Percentiles rank a stretch among this genome's conserved stretches.
Conservation (phyloP, 2,888 invertebrate species). For the Ceraclea dissimilis region DNA sequence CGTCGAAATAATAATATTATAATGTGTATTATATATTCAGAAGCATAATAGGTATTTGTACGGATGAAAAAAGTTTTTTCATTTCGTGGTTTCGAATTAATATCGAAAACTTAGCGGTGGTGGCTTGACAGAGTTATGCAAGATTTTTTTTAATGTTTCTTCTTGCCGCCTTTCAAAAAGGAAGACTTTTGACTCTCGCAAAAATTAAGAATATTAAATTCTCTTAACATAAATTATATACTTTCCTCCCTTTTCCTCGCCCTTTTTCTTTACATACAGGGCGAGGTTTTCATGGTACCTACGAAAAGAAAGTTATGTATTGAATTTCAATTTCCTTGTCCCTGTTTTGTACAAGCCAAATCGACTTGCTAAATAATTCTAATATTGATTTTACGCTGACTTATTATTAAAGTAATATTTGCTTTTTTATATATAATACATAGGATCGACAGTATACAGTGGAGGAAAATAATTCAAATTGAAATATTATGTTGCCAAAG, state of each 20-base stretch:
- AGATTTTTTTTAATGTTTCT: conserved; percentile 3
- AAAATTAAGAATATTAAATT: background rate
- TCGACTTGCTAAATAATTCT: no score
- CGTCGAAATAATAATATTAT: background rate
- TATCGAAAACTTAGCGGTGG: conserved; percentile 1
- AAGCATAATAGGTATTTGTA: conserved; percentile 6
- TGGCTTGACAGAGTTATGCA: conserved; percentile 2
- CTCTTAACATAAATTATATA: conserved; percentile 4
- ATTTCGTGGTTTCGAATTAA: conserved; percentile 4
- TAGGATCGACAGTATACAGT: no score
- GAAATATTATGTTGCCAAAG: no score
- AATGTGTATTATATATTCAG: conserved; percentile 1
- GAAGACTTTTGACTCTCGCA: background rate
- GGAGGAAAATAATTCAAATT: no score
- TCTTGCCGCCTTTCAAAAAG: background rate
- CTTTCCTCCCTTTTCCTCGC: background rate
- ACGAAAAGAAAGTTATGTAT: background rate
- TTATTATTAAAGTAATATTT: no score
- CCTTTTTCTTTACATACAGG: background rate
- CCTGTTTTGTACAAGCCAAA: background rate
- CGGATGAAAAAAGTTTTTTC: conserved; percentile 6
- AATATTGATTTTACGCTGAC: no score
- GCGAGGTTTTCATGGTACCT: background rate
- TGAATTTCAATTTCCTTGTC: background rate
- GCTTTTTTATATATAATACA: no score